A percentile compares a stretch with the other conserved stretches of the same genome.
Conservation (phyloP, 2,888 invertebrate species). For the Epicampocera succincta region DNA sequence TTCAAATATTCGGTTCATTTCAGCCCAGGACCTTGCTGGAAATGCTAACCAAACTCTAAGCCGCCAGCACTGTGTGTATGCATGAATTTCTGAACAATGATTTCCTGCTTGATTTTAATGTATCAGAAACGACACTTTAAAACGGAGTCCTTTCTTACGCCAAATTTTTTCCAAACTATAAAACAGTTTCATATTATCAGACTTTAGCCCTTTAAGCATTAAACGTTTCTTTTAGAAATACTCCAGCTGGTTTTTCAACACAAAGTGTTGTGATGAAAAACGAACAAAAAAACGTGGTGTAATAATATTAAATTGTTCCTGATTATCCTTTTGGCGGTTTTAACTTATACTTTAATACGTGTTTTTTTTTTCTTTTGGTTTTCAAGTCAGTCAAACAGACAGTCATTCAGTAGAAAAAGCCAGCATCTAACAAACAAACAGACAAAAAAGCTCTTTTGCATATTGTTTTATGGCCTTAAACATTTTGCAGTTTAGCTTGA, state of each 20-base stretch:
- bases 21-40: too few species aligned
- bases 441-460: constrained; percentile 60
- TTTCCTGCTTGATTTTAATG: too few species aligned
- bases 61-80: too few species aligned
- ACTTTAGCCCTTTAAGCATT: not conserved
- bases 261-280: not conserved
- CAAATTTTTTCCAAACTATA: too few species aligned
- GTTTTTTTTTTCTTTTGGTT: constrained; percentile 32
- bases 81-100: too few species aligned
- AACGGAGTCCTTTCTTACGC: too few species aligned
- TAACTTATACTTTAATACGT: constrained; percentile 33
- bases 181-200: not conserved
- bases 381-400: constrained; percentile 58
- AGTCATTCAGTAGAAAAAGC: constrained; percentile 42
- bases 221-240: not conserved
- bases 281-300: constrained; percentile 76
- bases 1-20: too few species aligned
- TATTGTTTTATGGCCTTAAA: constrained; percentile 63
- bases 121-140: too few species aligned
- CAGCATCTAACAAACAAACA: constrained; percentile 45
- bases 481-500: constrained; percentile 50
- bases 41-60: too few species aligned
- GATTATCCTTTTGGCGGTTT: constrained; percentile 81
- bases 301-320: constrained; percentile 82
- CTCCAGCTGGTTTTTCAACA: constrained; percentile 11